These are phyloP conservation scores for Heliconius eleuchia DNA, from an alignment of 1,140 invertebrate species.

Conservation along the genomic window DNA sequence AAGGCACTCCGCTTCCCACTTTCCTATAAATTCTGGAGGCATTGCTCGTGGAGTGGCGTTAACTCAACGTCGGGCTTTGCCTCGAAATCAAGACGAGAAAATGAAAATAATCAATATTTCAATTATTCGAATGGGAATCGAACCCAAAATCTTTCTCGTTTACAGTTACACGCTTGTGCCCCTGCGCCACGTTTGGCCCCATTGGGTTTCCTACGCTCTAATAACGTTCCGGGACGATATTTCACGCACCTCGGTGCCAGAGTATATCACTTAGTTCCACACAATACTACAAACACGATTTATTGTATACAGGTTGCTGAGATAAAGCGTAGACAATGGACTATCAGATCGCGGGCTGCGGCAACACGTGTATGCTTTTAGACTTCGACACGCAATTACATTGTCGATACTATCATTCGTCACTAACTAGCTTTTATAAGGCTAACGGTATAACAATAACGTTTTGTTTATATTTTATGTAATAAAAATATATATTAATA, in stretches of 20 bases:
- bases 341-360: slow-evolving; percentile 67
- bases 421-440: slow-evolving; percentile 72
- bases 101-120: too few species aligned
- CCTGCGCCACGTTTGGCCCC: too few species aligned
- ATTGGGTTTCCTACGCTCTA: slow-evolving; percentile 56
- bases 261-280: slow-evolving; percentile 71
- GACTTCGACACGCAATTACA: slow-evolving; percentile 77
- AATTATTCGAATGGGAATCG: too few species aligned
- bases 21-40: too few species aligned
- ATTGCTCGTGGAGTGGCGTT: too few species aligned
- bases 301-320: slow-evolving; percentile 68
- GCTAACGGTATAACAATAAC: slow-evolving; percentile 35
- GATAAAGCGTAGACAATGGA: slow-evolving; percentile 75
- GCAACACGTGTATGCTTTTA: slow-evolving; percentile 79
- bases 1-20: too few species aligned
- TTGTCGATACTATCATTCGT: slow-evolving; percentile 62
- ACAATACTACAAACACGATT: slow-evolving; percentile 74
- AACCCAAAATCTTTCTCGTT: too few species aligned
- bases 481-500: neutral
- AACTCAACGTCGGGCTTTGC: too few species aligned
- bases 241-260: slow-evolving; percentile 66
- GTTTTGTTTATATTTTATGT: slow-evolving; percentile 13
- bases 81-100: too few species aligned
- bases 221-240: slow-evolving; percentile 73
- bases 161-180: too few species aligned